These are phyloP conservation scores for Habroteleia sp. DNA, from an alignment of 2,888 invertebrate genomes.

Conservation along the genomic window DNA sequence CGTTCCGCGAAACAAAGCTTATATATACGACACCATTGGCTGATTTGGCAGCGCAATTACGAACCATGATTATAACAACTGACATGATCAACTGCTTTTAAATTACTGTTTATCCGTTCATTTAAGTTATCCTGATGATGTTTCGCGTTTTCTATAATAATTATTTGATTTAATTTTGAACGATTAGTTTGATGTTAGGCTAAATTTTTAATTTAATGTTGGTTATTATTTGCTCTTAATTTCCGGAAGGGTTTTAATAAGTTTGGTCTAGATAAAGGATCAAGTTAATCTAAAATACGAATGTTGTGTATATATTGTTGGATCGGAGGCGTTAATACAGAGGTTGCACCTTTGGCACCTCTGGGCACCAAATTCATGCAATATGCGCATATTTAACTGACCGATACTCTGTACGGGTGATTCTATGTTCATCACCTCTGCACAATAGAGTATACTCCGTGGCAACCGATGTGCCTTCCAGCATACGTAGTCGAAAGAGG, in stretches of 20 bases:
- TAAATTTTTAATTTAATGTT: too few relatives aligned
- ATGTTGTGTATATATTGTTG: slow-evolving; percentile 56
- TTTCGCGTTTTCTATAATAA: too few relatives aligned
- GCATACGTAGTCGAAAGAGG: slow-evolving; percentile 36
- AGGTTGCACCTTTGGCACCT: slow-evolving; percentile 77
- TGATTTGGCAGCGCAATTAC: slow-evolving; percentile 62
- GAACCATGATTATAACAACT: slow-evolving; percentile 49
- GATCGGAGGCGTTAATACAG: slow-evolving; percentile 80
- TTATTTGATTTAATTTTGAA: too few relatives aligned
- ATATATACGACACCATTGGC: slow-evolving; percentile 50
- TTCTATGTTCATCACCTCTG: slow-evolving; percentile 65
- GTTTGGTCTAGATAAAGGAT: too few relatives aligned
- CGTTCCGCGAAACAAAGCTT: slow-evolving; percentile 53
- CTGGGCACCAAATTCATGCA: slow-evolving; percentile 80
- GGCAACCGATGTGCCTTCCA: slow-evolving; percentile 29
- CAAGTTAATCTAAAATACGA: slow-evolving; percentile 13
- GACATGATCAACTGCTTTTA: slow-evolving; percentile 40
- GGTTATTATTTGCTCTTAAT: too few relatives aligned
- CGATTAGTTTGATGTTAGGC: too few relatives aligned
- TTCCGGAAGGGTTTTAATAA: too few relatives aligned
- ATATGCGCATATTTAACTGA: slow-evolving; percentile 81
- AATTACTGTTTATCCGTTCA: too few relatives aligned
- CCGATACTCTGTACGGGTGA: slow-evolving; percentile 57
- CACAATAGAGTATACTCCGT: slow-evolving; percentile 56
- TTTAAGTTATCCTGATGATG: too few relatives aligned